These are phyloP conservation scores for Nomada fucata DNA, from an alignment of 2,888 invertebrate species.

Conservation along the genomic window DNA sequence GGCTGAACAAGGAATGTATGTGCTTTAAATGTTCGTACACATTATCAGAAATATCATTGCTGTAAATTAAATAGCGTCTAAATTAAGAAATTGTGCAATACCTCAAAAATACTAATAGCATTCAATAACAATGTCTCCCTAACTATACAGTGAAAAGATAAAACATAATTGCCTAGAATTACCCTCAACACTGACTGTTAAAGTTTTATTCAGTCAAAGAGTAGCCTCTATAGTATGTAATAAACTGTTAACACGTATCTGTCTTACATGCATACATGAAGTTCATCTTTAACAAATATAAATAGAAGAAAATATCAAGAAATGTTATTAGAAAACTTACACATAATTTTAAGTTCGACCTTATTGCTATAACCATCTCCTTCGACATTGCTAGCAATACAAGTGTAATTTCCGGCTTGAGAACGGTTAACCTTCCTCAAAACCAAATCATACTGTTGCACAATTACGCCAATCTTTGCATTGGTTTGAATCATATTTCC, in stretches of 20 bases:
- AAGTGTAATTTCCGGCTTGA: constrained; percentile 94
- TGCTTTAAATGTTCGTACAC: too few species aligned
- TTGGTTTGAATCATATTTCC: constrained; percentile 94
- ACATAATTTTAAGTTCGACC: constrained; percentile 94
- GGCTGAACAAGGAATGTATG: too few species aligned
- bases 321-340: constrained; percentile 87
- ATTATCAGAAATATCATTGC: too few species aligned
- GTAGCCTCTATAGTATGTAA: not conserved
- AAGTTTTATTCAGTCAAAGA: too few species aligned
- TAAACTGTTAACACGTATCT: not conserved
- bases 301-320: not conserved
- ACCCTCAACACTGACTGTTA: too few species aligned
- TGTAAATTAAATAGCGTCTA: too few species aligned
- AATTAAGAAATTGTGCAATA: too few species aligned
- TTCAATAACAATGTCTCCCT: too few species aligned
- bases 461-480: constrained; percentile 93
- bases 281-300: not conserved
- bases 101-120: too few species aligned
- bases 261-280: too few species aligned
- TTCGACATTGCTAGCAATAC: constrained; percentile 95
- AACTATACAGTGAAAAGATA: too few species aligned
- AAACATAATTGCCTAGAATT: too few species aligned
- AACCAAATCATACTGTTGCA: constrained; percentile 92
- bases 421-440: constrained; percentile 91
- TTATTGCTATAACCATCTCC: constrained; percentile 94